Evolutionary conservation across 2,797 vertebrate genomes (phyloP).

Genomic region (Acrossocheilus wenchowensis): DNA sequence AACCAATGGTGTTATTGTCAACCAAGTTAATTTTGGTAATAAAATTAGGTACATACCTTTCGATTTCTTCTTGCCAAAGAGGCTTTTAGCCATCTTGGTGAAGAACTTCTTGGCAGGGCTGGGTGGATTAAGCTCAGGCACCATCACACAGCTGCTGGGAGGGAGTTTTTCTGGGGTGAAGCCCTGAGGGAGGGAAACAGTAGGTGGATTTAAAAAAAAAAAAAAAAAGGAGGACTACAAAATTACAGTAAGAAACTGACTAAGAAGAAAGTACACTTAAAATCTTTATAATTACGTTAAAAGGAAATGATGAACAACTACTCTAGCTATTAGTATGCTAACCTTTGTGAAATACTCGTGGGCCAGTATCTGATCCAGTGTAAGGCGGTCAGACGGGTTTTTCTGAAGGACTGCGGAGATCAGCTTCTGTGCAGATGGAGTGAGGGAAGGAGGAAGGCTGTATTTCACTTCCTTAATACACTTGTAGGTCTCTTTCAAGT

Average conservation of each 20-base stretch:
- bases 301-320: background rate
- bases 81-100: conserved; percentile 94
- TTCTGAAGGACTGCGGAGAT: conserved; percentile 89
- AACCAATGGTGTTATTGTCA: background rate
- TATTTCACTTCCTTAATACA: conserved; percentile 97
- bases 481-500: conserved; percentile 97
- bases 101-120: conserved; percentile 94
- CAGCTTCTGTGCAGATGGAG: conserved; percentile 89
- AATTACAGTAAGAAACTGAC: background rate
- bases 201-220: background rate
- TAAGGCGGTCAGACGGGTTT: conserved; percentile 88
- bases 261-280: background rate
- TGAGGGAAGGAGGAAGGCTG: conserved; percentile 87
- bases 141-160: conserved; percentile 90
- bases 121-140: conserved; percentile 91
- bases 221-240: background rate
- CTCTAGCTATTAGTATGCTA: background rate
- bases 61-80: conserved; percentile 92
- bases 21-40: background rate
- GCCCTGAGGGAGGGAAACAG: conserved; percentile 74
- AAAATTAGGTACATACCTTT: conserved; percentile 77
- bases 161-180: conserved; percentile 94
- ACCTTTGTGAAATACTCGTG: conserved; percentile 98
- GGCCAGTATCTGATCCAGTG: conserved; percentile 92
- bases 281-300: background rate